A percentile compares a stretch with the other conserved stretches of the same genome.
These are phyloP conservation scores for Stenoptilia bipunctidactyla DNA, from an alignment of 2,888 invertebrate species.

Conservation along the genomic window DNA sequence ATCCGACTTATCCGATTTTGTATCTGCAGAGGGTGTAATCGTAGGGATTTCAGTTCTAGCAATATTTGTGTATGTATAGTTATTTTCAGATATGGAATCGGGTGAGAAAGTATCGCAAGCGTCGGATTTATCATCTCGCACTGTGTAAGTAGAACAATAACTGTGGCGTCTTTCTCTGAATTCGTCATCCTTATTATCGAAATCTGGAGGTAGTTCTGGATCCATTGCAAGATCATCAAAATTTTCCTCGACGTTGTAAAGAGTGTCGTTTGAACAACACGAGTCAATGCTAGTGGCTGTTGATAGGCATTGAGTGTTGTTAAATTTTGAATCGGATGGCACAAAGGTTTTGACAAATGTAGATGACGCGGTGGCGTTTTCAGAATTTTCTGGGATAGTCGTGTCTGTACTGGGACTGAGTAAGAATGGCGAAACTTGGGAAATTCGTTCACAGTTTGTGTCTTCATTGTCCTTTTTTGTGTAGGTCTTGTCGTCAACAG, in stretches of 20 bases:
- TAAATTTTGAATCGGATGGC: slow-evolving; percentile 59
- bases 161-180: slow-evolving; percentile 46
- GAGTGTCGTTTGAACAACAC: slow-evolving; percentile 75
- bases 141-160: slow-evolving; percentile 52
- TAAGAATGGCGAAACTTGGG: slow-evolving; percentile 57
- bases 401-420: slow-evolving; percentile 53
- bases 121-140: slow-evolving; percentile 53
- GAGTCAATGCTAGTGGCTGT: slow-evolving; percentile 75
- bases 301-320: slow-evolving; percentile 54
- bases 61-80: slow-evolving; percentile 51
- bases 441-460: slow-evolving; percentile 43
- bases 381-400: slow-evolving; percentile 39
- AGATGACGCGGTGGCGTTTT: slow-evolving; percentile 50
- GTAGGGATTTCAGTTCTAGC: slow-evolving; percentile 34
- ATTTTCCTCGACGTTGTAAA: slow-evolving; percentile 74
- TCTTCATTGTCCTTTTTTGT: slow-evolving; percentile 44
- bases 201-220: slow-evolving; percentile 34
- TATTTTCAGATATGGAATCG: slow-evolving; percentile 54
- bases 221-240: slow-evolving; percentile 60
- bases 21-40: slow-evolving; percentile 32
- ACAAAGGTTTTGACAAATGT: slow-evolving; percentile 60
- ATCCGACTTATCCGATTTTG: slow-evolving; percentile 43
- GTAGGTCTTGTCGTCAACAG: slow-evolving; percentile 46
- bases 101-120: slow-evolving; percentile 49
- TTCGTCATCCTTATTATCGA: slow-evolving; percentile 31